Conservation (phyloP, 2,797 vertebrate genomes). For the Chelon auratus region DNA sequence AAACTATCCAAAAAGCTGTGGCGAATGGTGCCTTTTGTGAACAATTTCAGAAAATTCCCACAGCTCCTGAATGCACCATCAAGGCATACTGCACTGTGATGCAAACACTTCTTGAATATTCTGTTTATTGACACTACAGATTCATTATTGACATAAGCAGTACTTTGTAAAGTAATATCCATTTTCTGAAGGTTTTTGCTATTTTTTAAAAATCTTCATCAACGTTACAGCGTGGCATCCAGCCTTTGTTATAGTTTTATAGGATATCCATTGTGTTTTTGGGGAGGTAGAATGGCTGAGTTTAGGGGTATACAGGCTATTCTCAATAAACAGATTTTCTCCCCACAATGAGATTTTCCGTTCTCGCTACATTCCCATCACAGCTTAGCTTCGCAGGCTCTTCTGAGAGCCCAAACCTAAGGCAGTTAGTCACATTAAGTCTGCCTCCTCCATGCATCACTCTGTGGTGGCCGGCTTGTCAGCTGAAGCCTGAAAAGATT, state of each 20-base stretch:
- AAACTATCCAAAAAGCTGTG: no score
- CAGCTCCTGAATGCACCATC: no score
- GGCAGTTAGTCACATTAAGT: slow-evolving; percentile 62
- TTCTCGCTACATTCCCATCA: slow-evolving; percentile 49
- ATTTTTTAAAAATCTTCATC: not conserved
- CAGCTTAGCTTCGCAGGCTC: slow-evolving; percentile 29
- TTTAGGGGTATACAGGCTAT: slow-evolving; percentile 14
- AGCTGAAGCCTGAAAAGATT: slow-evolving; percentile 35
- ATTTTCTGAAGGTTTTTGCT: no score
- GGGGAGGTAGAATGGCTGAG: slow-evolving; percentile 5
- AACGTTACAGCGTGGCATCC: not conserved
- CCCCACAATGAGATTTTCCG: slow-evolving; percentile 46
- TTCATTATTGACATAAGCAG: no score
- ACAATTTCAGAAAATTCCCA: no score
- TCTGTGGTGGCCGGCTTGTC: slow-evolving; percentile 40
- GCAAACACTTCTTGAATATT: no score
- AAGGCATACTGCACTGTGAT: no score
- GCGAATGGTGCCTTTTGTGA: no score
- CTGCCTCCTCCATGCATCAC: slow-evolving; percentile 59
- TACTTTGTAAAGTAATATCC: no score
- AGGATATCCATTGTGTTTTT: slow-evolving; percentile 7
- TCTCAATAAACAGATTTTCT: slow-evolving; percentile 52
- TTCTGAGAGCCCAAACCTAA: slow-evolving; percentile 38
- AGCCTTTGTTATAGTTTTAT: slow-evolving; percentile 2
- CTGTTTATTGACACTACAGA: no score